These are phyloP conservation scores for Cosmia pyralina DNA, from an alignment of 2,888 invertebrate species.

Conservation along the genomic window DNA sequence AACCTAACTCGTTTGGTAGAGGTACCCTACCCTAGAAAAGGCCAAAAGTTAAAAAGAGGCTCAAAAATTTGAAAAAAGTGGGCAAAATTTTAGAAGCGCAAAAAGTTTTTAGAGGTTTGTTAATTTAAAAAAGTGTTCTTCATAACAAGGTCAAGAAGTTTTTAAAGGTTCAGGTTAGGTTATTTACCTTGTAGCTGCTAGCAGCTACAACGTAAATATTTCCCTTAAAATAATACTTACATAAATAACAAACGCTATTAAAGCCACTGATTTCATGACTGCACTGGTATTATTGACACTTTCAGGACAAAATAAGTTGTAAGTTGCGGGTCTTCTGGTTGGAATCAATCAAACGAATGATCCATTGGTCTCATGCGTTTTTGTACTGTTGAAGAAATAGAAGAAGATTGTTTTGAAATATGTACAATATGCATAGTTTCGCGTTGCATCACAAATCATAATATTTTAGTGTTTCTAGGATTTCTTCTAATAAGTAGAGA, in stretches of 20 bases:
- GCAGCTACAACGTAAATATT: too few relatives aligned
- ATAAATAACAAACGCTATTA: conserved; percentile 42
- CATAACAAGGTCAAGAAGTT: not conserved
- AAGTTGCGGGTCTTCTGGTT: not conserved
- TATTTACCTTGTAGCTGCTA: too few relatives aligned
- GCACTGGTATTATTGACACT: not conserved
- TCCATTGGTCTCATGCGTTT: not conserved
- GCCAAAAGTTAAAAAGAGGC: not conserved
- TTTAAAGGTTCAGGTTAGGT: not conserved
- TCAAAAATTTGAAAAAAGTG: not conserved
- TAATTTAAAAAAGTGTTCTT: too few relatives aligned
- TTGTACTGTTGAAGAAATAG: conserved; percentile 25
- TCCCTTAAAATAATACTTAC: conserved; percentile 52
- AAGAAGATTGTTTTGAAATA: conserved; percentile 50
- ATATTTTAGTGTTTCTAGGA: conserved; percentile 35
- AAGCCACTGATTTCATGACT: conserved; percentile 40
- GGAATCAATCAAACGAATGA: conserved; percentile 7
- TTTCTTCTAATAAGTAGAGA: not conserved
- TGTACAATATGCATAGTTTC: conserved; percentile 23
- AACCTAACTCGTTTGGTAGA: too few relatives aligned
- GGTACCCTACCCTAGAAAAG: not conserved
- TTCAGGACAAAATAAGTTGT: not conserved
- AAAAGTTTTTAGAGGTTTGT: too few relatives aligned
- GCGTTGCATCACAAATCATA: conserved; percentile 23
- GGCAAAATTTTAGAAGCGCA: too few relatives aligned